Evolutionary conservation across 2,888 invertebrate genomes (phyloP).

Genomic region (Mythimna loreyi): DNA sequence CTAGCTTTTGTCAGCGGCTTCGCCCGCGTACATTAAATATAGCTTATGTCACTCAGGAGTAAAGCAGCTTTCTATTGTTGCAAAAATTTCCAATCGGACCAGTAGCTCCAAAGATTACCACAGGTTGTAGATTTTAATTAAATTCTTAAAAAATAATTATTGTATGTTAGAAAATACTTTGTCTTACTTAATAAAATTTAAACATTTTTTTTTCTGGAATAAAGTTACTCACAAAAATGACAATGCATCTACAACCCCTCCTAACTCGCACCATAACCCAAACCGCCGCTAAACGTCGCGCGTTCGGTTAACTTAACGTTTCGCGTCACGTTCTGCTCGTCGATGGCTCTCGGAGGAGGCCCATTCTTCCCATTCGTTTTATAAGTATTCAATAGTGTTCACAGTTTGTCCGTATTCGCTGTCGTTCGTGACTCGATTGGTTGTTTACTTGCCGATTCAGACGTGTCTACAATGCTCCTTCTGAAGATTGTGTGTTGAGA

Average conservation of each 20-base stretch:
- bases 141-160: too few relatives aligned
- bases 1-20: too few relatives aligned
- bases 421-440: constrained; percentile 59
- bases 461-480: constrained; percentile 39
- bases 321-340: constrained; percentile 77
- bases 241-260: constrained; percentile 31
- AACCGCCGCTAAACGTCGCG: constrained; percentile 72
- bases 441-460: constrained; percentile 59
- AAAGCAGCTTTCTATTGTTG: too few relatives aligned
- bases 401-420: constrained; percentile 72
- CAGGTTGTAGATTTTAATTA: too few relatives aligned
- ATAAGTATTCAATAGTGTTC: constrained; percentile 82
- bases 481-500: constrained; percentile 34
- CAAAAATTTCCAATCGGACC: too few relatives aligned
- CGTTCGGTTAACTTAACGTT: constrained; percentile 75
- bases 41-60: too few relatives aligned
- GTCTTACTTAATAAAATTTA: too few relatives aligned
- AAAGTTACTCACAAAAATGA: background rate
- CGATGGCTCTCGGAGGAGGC: constrained; percentile 78
- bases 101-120: too few relatives aligned
- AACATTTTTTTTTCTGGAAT: too few relatives aligned
- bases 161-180: too few relatives aligned
- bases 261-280: constrained; percentile 57
- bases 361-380: constrained; percentile 78
- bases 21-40: too few relatives aligned